phyloP scores from a whole-genome alignment of 2,113 vertebrate species.

The Pipa parva region DNA sequence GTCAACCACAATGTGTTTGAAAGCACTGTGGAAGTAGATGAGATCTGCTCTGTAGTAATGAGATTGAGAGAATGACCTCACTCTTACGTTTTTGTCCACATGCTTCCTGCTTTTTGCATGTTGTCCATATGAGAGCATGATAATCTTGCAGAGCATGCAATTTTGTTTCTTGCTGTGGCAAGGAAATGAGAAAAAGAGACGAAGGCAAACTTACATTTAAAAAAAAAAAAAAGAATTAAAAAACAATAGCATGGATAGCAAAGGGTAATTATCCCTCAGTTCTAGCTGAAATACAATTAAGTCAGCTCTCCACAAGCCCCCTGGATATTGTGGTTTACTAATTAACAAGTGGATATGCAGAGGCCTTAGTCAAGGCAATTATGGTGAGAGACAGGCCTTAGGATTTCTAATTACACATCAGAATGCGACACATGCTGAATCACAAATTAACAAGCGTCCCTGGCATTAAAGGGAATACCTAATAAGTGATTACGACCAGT shows the following conservation, averaged over 20 bases:
- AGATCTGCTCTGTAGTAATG: not conserved
- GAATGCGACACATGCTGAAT: constrained; percentile 49
- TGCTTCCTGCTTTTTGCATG: not conserved
- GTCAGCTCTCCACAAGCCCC: constrained; percentile 57
- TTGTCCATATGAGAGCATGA: constrained; percentile 8
- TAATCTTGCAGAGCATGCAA: constrained; percentile 16
- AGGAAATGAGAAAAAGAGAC: constrained; percentile 18
- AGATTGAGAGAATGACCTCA: not conserved
- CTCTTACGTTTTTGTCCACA: not conserved
- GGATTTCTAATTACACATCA: constrained; percentile 56
- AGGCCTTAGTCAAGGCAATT: constrained; percentile 67
- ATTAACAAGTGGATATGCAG: constrained; percentile 72
- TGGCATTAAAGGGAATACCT: constrained; percentile 42
- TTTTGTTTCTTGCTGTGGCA: constrained; percentile 18
- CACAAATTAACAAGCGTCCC: constrained; percentile 53
- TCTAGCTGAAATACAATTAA: constrained; percentile 72
- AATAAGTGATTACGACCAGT: constrained; percentile 33
- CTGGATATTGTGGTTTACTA: constrained; percentile 72
- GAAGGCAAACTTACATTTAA: constrained; percentile 42
- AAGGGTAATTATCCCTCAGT: constrained; percentile 67
- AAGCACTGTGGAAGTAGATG: not conserved
- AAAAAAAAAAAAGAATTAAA: constrained; percentile 51
- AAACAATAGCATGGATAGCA: constrained; percentile 56
- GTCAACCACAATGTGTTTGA: no score
- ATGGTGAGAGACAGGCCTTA: constrained; percentile 59